Base-by-base conservation (phyloP, 1,140 invertebrate genomes). In the Pseudomyrmex pallidus region DNA sequence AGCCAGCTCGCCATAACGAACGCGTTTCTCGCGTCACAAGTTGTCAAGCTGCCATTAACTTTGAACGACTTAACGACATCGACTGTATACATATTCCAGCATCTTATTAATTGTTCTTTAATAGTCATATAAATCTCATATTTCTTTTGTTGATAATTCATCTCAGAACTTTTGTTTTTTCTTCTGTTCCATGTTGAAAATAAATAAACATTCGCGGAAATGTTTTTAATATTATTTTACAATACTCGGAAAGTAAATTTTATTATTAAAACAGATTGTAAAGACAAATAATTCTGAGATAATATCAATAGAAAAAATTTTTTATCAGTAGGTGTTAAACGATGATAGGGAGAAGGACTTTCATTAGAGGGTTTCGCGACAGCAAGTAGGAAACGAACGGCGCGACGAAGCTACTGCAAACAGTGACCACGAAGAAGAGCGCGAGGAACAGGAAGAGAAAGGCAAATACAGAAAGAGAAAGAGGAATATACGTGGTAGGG, bases 291-390 rank as follows among this genome's bases (percentile, higher is more conserved):
- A 13, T 68, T 67, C 56, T 67, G 9, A 13, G 2, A 48, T 48
- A n/a, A 5, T 10, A 17, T 13, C 54, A 64, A 48, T 22, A 67
- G 44, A 9, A 15, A 35, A 50, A 10, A 46, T 72, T 12, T 76
- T 56, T 35, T 88, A 74, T 88, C 87, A 74, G 84, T 80, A 67
- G 72, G 86, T 80, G 87, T 89, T 83, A 89, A 87, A 83, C 88
- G 73, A 78, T 54, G 74, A 67, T 77, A 44, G 82, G 70, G 80
- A 64, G 70, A 85, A 82, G 84, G 76, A 76, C 83, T 88, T 88
- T 87, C 87, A 88, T 88, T 88, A 88, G 86, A 35, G 77, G 70
- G 52, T 57, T 44, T 5, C 57, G 73, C 67, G 83, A 88, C 64
- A 57, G 72, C 68, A 59, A 46, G 67, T 68, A 88, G 54, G 54